These are phyloP conservation scores for Eristalis intricaria DNA, from an alignment of 2,888 invertebrate species.

Conservation along the genomic window DNA sequence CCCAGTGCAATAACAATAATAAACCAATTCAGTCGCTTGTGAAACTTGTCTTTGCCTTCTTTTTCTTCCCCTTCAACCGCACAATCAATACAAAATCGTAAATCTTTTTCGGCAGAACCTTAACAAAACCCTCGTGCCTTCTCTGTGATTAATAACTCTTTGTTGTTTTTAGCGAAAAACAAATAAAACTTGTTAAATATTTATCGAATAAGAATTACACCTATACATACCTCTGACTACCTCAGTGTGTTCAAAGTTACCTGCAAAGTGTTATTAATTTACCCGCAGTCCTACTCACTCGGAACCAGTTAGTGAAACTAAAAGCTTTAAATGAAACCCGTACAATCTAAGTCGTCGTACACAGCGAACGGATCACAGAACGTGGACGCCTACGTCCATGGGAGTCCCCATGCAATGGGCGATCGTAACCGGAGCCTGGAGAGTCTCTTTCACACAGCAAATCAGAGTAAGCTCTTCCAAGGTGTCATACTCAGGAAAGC, in stretches of 20 bases:
- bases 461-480: constrained; percentile 20
- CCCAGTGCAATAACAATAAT: constrained; percentile 70
- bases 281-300: not conserved
- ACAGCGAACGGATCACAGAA: constrained; percentile 13
- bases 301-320: constrained; percentile 28
- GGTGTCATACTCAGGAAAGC: constrained; percentile 36
- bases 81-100: constrained; percentile 46
- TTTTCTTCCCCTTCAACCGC: constrained; percentile 32
- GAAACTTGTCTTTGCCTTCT: constrained; percentile 22
- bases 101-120: constrained; percentile 30
- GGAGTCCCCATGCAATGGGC: constrained; percentile 22
- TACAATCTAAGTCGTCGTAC: constrained; percentile 36
- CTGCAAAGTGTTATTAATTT: constrained; percentile 13
- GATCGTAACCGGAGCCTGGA: constrained; percentile 48
- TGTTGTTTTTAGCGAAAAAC: not conserved
- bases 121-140: constrained; percentile 55
- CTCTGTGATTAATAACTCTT: constrained; percentile 20
- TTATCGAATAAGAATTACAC: constrained; percentile 22
- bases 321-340: constrained; percentile 56
- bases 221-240: constrained; percentile 30
- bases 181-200: constrained; percentile 36
- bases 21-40: constrained; percentile 57
- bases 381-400: constrained; percentile 19
- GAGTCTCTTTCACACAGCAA: constrained; percentile 29
- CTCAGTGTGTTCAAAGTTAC: constrained; percentile 54